Percentiles rank a stretch among this genome's conserved stretches.
Conservation (phyloP, 2,113 vertebrate genomes). For the Ciconia boyciana region DNA sequence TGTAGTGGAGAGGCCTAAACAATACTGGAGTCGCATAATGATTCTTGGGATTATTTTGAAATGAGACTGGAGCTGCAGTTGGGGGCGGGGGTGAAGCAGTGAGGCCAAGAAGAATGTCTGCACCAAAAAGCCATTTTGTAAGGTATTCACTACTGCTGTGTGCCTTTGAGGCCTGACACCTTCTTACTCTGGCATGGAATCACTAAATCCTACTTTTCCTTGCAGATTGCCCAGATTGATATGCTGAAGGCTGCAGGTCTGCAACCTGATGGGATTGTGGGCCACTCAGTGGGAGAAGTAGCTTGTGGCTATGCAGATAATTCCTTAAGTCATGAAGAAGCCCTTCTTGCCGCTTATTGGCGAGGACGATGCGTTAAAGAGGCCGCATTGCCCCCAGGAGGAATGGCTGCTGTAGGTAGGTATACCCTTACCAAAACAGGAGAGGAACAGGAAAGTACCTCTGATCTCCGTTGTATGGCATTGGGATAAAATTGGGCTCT, state of each 20-base stretch:
- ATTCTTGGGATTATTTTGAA: neutral
- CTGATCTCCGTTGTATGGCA: neutral
- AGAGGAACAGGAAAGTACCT: neutral
- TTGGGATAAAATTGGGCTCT: neutral
- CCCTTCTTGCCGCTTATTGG: constrained; percentile 90
- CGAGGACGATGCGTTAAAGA: constrained; percentile 92
- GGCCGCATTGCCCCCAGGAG: constrained; percentile 83
- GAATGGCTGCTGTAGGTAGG: constrained; percentile 97
- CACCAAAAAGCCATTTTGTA: neutral
- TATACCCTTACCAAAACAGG: neutral
- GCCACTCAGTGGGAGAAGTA: constrained; percentile 93
- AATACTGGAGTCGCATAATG: neutral
- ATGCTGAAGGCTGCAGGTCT: constrained; percentile 85
- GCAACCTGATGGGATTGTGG: constrained; percentile 88
- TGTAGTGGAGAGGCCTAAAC: neutral
- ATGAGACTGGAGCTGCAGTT: neutral
- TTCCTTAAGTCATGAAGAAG: constrained; percentile 87
- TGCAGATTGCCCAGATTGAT: constrained; percentile 92
- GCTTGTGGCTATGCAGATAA: constrained; percentile 95
- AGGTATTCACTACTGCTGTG: neutral
- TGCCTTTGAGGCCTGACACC: neutral
- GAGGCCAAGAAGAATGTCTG: neutral
- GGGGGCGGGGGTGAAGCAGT: too few species aligned
- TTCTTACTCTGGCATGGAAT: neutral
- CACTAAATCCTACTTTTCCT: neutral